Evolutionary conservation across 2,797 vertebrate genomes (phyloP), one percentile per base, ranked within the genome.

Genomic region (Sebastes taczanowskii): DNA sequence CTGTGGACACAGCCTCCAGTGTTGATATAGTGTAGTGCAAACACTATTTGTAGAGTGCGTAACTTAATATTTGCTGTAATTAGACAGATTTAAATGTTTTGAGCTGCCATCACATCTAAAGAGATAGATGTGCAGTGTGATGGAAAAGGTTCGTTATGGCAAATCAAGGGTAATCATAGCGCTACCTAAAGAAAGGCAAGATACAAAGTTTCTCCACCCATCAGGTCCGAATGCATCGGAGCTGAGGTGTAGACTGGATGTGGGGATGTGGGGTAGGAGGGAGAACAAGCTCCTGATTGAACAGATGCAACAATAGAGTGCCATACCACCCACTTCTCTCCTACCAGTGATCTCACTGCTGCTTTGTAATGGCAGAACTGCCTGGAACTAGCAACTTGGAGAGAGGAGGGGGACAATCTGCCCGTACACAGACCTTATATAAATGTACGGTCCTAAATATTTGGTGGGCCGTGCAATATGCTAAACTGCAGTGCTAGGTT

Each of bases 291-390:
- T 77, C 46, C 53, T 78, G 79, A 90, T 87, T 85, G 81, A 88
- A 74, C 29, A 52, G 42, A 87, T 30, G 53, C 46, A 91, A 94
- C 91, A 94, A 92, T 84, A 73, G 86, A 80, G 85, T n/a, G 79
- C 89, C 84, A 66, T 58, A 74, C 74, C 89, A 77, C 92, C 92
- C 90, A 93, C 92, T 82, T 72, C 74, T 82, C 80, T 86, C 61
- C 74, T 77, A 78, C 65, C 72, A 82, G 53, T 69, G 76, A 91
- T 60, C 84, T 87, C 81, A 79, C 80, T 77, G 79, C 53, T 58
- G 81, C 72, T 81, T 82, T 90, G 85, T 86, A 74, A 90, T 46
- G 55, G 64, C 70, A 87, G 65, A 84, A 74, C 55, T 6, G 84
- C 80, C 82, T 85, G 66, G 82, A 85, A 86, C 75, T 14, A 75